Percentiles rank a stretch among this genome's conserved stretches.
phyloP scores from a whole-genome alignment of 1,140 invertebrate species.

The Mamestra configurata region DNA sequence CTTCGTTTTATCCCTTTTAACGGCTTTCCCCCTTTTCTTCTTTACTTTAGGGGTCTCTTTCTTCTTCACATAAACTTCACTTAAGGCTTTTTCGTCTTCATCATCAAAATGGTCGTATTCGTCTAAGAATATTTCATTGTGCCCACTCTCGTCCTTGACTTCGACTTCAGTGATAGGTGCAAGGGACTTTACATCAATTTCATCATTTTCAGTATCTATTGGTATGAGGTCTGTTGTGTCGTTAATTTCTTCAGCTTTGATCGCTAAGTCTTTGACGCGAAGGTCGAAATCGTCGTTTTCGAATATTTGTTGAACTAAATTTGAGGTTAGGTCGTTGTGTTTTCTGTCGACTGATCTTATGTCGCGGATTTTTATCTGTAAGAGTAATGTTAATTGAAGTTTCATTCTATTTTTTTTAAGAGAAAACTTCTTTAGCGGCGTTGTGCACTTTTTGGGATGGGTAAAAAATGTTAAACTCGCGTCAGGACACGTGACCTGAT shows the following conservation, averaged over 20 bases:
- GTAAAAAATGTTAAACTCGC: too few relatives aligned
- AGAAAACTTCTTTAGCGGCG: too few relatives aligned
- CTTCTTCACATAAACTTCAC: constrained; percentile 71
- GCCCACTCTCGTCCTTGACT: constrained; percentile 67
- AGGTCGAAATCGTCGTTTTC: constrained; percentile 61
- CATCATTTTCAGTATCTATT: constrained; percentile 21
- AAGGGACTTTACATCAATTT: constrained; percentile 45
- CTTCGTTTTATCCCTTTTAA: constrained; percentile 64
- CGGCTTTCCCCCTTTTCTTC: constrained; percentile 59
- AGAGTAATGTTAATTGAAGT: too few relatives aligned
- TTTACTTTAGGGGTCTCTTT: constrained; percentile 63
- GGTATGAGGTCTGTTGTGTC: constrained; percentile 46
- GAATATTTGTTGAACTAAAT: constrained; percentile 55
- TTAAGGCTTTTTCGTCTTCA: constrained; percentile 75
- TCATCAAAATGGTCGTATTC: constrained; percentile 68
- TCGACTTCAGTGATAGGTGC: constrained; percentile 57
- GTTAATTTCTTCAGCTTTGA: constrained; percentile 26
- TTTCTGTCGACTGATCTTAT: constrained; percentile 69
- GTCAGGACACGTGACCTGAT: too few relatives aligned
- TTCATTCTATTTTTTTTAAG: too few relatives aligned
- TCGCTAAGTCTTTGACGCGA: constrained; percentile 24
- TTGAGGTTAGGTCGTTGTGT: constrained; percentile 59
- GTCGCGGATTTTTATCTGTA: constrained; percentile 73
- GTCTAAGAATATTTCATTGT: constrained; percentile 74
- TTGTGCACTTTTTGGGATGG: too few relatives aligned